phyloP scores from a whole-genome alignment of 2,888 invertebrate genomes.

The Oscheius onirici region DNA sequence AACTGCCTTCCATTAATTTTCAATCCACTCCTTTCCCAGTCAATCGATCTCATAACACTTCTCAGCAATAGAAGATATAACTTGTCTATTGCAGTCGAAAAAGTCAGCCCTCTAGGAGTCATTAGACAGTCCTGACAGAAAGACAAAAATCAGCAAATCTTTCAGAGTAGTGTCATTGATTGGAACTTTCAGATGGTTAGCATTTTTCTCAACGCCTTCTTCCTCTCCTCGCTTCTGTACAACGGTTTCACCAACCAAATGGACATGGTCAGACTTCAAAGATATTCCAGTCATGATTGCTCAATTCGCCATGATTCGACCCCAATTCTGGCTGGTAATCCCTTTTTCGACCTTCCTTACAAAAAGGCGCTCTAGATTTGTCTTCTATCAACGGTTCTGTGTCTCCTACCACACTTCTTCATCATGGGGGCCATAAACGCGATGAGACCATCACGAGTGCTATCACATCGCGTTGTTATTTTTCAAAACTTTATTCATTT shows the following conservation, averaged over 20 bases:
- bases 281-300: conserved; percentile 90
- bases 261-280: conserved; percentile 72
- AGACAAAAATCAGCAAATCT: too few relatives aligned
- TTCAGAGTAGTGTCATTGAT: too few relatives aligned
- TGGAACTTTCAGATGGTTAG: too few relatives aligned
- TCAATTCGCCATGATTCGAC: conserved; percentile 81
- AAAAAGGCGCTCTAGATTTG: conserved; percentile 74
- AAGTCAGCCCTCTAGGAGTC: too few relatives aligned
- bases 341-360: background rate
- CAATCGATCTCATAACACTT: too few relatives aligned
- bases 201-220: conserved; percentile 78
- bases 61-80: too few relatives aligned
- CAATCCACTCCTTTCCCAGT: too few relatives aligned
- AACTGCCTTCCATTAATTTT: too few relatives aligned
- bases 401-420: conserved; percentile 83
- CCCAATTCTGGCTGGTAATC: conserved; percentile 82
- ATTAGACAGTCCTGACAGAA: background rate
- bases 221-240: conserved; percentile 85
- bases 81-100: too few relatives aligned
- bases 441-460: conserved; percentile 16
- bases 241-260: conserved; percentile 82
- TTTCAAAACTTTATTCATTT: background rate
- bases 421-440: conserved; percentile 16
- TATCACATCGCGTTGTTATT: conserved; percentile 4
- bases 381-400: conserved; percentile 81